Percentiles rank a stretch among this genome's conserved stretches.
Evolutionary conservation across 2,888 invertebrate genomes (phyloP).

Genomic region (Tridacna crocea): DNA sequence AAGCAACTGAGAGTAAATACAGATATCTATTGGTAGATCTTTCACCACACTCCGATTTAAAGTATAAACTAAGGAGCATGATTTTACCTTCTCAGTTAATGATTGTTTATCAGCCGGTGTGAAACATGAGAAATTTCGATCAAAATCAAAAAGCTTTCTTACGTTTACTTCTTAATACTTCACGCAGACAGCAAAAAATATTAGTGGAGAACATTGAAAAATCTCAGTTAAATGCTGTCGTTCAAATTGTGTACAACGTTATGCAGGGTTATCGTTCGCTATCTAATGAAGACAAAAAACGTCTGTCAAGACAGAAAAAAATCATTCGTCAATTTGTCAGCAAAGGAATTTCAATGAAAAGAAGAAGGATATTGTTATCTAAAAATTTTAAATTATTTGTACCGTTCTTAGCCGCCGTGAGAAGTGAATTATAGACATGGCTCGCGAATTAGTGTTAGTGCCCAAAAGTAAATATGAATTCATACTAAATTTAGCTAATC

Average conservation of each 20-base stretch:
- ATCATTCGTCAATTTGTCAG: conserved; percentile 46
- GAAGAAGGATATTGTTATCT: conserved; percentile 31
- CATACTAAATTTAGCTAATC: not conserved
- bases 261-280: conserved; percentile 21
- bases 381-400: conserved; percentile 36
- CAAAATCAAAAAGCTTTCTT: conserved; percentile 38
- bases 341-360: conserved; percentile 35
- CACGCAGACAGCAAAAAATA: conserved; percentile 21
- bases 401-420: conserved; percentile 29
- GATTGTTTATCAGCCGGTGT: conserved; percentile 37
- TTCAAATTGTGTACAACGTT: conserved; percentile 45
- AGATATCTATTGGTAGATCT: conserved; percentile 53
- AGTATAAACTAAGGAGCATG: conserved; percentile 55
- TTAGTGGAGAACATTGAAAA: conserved; percentile 33
- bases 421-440: conserved; percentile 36
- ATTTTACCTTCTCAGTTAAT: conserved; percentile 56
- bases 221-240: conserved; percentile 36
- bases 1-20: conserved; percentile 51
- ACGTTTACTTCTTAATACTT: conserved; percentile 24
- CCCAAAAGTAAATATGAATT: conserved; percentile 50
- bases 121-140: conserved; percentile 20
- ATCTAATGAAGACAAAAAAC: conserved; percentile 31
- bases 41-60: conserved; percentile 53
- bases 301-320: conserved; percentile 37
- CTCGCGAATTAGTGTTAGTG: conserved; percentile 42